Base-by-base conservation (phyloP, 1,140 invertebrate genomes). In the Helicoverpa zea region DNA sequence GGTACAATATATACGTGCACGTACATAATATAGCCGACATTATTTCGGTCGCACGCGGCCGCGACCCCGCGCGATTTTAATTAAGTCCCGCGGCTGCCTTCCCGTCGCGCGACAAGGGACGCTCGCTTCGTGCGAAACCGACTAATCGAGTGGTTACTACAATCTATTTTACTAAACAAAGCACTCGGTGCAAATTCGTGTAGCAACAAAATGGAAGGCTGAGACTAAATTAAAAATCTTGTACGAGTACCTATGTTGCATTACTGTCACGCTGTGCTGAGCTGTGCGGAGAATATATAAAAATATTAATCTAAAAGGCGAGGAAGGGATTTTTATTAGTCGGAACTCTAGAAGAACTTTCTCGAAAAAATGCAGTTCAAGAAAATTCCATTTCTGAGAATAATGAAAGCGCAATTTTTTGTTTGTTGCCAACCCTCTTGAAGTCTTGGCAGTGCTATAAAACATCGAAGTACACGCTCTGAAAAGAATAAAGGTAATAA, bases 131-230 rank as follows among this genome's bases (percentile, higher is more conserved):
- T 23, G 49, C 66, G 18, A 70, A 68, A 29, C 66, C 66, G 23
- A 70, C 49, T 70, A 52, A 70, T 70, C 66, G 66, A 70, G 49
- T 70, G 49, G 49, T 54, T 66, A 52, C 49, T 30, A 70, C 66
- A 70, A 70, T 70, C 66, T 49, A 54, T 70, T 70, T 70, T 70
- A 54, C 18, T 70, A 54, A 70, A 70, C 66, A 70, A 70, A 70
- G 66, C 12, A 70, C 63, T 49, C 63, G 43, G 66, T 70, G 47
- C 49, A 70, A 70, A 29, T 70, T 52, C 12, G 11, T 54, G 63
- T 66, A 49, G 43, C 63, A 66, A 66, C 9, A 49, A 66, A 18
- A 66, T 66, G 63, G 49, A 16, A 49, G n/a, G 49, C 13, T 43
- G 43, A 16, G 43, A 66, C 43, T 66, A 47, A 66, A 66, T 66